These are phyloP conservation scores for Aurelia aurita DNA, from an alignment of 30 jellyfish, hydroid and myxozoan species.

Conservation along the genomic window DNA sequence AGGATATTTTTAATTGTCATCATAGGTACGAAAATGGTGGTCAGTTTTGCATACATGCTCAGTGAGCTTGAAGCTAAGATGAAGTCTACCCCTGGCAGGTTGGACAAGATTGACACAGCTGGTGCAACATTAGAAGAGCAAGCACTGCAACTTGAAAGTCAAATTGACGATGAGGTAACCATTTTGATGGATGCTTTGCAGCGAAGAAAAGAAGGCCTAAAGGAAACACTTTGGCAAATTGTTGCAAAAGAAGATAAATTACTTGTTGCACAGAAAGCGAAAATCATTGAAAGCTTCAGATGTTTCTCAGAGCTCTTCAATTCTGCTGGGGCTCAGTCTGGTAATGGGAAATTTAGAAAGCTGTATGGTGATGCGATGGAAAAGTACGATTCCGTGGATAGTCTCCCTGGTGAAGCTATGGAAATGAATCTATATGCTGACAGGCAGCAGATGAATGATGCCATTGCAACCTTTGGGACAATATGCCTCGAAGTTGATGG, in stretches of 20 bases:
- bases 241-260: slow-evolving; percentile 3
- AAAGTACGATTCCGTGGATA: background rate
- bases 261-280: slow-evolving; percentile 2
- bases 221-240: slow-evolving; percentile 25
- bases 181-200: slow-evolving; percentile 3
- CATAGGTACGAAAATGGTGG: slow-evolving; percentile 29
- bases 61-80: slow-evolving; percentile 26
- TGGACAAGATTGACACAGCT: slow-evolving; percentile 7
- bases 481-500: slow-evolving; percentile 4
- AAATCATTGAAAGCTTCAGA: slow-evolving; percentile 6
- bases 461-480: slow-evolving; percentile 16
- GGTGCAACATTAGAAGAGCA: background rate
- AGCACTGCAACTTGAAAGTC: background rate
- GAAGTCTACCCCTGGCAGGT: background rate
- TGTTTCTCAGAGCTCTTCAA: background rate
- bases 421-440: slow-evolving; percentile 13
- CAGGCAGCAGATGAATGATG: background rate
- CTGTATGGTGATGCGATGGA: slow-evolving; percentile 25
- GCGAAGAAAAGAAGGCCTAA: slow-evolving; percentile 18
- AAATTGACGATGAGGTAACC: slow-evolving; percentile 27
- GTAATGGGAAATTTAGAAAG: slow-evolving; percentile 9
- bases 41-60: slow-evolving; percentile 12
- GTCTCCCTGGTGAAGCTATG: background rate
- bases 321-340: background rate
- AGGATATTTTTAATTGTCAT: background rate